Evolutionary conservation across 2,888 invertebrate species (phyloP), one percentile per base, ranked within the genome.

Genomic region (Timandra comae): DNA sequence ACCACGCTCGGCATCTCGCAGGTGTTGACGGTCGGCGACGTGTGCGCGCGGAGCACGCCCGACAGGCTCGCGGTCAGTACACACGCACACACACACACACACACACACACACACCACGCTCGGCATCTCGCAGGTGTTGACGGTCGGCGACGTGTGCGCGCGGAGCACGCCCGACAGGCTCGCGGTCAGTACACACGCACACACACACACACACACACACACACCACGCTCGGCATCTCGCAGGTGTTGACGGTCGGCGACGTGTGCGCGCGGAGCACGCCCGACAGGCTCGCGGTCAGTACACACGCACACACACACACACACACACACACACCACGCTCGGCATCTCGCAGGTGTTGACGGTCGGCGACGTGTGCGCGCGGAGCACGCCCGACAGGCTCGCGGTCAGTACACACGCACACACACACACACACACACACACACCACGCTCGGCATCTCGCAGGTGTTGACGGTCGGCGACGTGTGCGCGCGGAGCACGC

Each of bases 121-220:
- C 35, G 98, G 97, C 27, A 96, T 98, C 66, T 94, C 97, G 1
- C 91, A 94, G 52, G 94, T 98, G 35, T 93, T 98, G 41, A 94
- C 97, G 53, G 96, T 96, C 0, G 91, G 93, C 10, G 98, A 98
- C 72, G 97, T 98, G 91, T 94, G 96, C 60, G 77, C 94, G 45
- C 91, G n/a, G n/a, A n/a, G 93, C 31, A 92, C 94, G 46, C 98
- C 98, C n/a, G 98, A 98, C 80, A 93, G 96, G 75, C 87, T 98
- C 42, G 95, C 96, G 43, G 97, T 96, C 33, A 55, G 61, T 41
- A 7, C 6, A 27, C 16, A 16, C 16, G 16, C 16, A 16, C 16
- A 16, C 16, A 16, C 16, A 16, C 16, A 3, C 5, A 16, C 16
- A 16, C 16, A 16, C 5, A 16, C 16, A 16, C 97, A 7, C 96